A percentile compares a stretch with the other conserved stretches of the same genome.
These are phyloP conservation scores for Hydraecia micacea DNA, from an alignment of 2,888 invertebrate species.

Conservation along the genomic window DNA sequence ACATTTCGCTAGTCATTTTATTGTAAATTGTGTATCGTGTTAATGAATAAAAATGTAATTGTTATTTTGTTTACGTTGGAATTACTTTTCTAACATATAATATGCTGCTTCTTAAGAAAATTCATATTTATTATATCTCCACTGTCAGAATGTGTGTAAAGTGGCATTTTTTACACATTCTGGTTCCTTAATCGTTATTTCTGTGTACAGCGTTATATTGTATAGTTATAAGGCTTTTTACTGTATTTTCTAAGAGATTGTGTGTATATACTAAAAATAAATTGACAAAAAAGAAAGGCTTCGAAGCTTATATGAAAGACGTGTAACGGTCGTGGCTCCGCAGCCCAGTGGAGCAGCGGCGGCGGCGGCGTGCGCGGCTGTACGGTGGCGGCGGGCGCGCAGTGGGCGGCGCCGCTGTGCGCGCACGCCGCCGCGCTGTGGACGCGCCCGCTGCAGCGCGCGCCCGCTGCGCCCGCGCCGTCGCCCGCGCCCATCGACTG, in stretches of 20 bases:
- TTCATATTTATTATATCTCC: not conserved
- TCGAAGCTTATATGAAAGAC: not conserved
- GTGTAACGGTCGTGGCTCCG: not conserved
- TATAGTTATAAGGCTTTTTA: not conserved
- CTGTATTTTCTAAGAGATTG: too few relatives aligned
- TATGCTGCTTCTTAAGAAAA: not conserved
- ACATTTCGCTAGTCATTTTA: not conserved
- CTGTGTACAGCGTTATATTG: not conserved
- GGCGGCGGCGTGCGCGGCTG: conserved; percentile 73
- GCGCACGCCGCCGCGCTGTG: conserved; percentile 94
- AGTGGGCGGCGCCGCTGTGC: conserved; percentile 94
- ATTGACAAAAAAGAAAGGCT: not conserved
- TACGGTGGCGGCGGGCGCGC: conserved; percentile 89
- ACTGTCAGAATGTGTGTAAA: not conserved
- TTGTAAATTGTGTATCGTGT: not conserved
- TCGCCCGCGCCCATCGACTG: conserved; percentile 74
- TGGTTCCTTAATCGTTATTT: not conserved
- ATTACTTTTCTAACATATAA: not conserved
- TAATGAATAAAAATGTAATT: not conserved
- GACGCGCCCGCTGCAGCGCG: conserved; percentile 92
- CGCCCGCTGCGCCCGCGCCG: conserved; percentile 69
- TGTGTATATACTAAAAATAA: not conserved
- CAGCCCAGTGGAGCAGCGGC: conserved; percentile 74
- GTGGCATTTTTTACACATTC: not conserved
- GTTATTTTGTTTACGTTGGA: not conserved